These are phyloP conservation scores for Caenorhabditis remanei DNA, from an alignment of 1,140 invertebrate species.

Conservation along the genomic window DNA sequence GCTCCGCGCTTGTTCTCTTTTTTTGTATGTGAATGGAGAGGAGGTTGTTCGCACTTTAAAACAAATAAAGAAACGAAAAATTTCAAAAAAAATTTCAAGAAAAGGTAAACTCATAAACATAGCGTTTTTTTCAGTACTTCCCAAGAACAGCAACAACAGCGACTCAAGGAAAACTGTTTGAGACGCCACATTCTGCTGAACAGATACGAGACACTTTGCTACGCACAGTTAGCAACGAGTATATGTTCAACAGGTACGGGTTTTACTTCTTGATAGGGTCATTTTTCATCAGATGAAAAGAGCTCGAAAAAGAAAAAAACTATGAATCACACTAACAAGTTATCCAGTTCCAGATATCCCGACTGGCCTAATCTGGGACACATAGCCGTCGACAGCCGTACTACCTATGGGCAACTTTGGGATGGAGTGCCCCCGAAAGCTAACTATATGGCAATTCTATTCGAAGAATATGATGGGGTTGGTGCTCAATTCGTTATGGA, in stretches of 20 bases:
- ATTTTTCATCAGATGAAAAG: too few relatives aligned
- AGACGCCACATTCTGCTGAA: conserved; percentile 73
- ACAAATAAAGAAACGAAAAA: neutral
- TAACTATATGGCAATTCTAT: conserved; percentile 76
- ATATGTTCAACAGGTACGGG: conserved; percentile 62
- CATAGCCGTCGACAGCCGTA: conserved; percentile 72
- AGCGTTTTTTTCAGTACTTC: conserved; percentile 71
- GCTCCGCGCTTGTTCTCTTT: neutral
- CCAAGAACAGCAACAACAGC: conserved; percentile 68
- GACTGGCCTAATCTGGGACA: conserved; percentile 76
- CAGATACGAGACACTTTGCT: conserved; percentile 74
- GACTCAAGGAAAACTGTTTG: conserved; percentile 70
- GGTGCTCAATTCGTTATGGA: conserved; percentile 72
- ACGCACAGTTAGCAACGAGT: conserved; percentile 74
- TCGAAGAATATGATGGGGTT: conserved; percentile 74
- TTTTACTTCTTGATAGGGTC: neutral
- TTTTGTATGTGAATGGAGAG: neutral
- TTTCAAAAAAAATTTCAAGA: too few relatives aligned
- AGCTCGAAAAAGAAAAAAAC: too few relatives aligned
- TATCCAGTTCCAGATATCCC: conserved; percentile 64
- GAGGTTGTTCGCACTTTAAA: conserved; percentile 1
- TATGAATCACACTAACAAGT: too few relatives aligned
- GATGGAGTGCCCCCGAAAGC: conserved; percentile 66
- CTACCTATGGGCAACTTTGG: conserved; percentile 76
- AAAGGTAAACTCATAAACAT: neutral